Evolutionary conservation across 2,888 invertebrate species (phyloP).

Genomic region (Coecobrya sp.): DNA sequence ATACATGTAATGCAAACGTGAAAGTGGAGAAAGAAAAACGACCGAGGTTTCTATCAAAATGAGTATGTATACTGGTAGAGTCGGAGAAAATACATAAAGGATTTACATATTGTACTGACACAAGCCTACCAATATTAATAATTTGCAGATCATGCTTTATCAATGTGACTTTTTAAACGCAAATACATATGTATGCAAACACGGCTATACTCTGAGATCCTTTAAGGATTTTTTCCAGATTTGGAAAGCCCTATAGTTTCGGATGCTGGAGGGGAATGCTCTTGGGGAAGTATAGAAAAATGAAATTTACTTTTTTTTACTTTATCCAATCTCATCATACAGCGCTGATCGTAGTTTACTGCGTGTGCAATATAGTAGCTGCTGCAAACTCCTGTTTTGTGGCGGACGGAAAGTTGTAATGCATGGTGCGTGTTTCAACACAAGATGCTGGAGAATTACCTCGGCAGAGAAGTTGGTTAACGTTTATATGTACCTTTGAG

Average conservation of each 20-base stretch:
- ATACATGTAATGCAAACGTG: not conserved
- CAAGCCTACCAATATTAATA: not conserved
- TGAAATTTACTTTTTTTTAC: conserved; percentile 3
- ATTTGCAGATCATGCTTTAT: not conserved
- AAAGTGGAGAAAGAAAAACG: not conserved
- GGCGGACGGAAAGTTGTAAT: not conserved
- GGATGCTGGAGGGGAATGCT: not conserved
- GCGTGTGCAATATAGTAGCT: not conserved
- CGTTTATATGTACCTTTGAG: conserved; percentile 17
- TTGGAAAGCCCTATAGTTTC: not conserved
- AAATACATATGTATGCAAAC: not conserved
- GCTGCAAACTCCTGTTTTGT: not conserved
- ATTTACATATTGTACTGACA: not conserved
- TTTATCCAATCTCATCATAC: not conserved
- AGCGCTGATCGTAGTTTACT: conserved; percentile 10
- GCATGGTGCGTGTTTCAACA: not conserved
- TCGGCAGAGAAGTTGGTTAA: not conserved
- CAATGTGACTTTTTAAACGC: not conserved
- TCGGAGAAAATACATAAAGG: not conserved
- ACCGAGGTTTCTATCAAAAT: conserved; percentile 26
- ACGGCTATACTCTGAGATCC: not conserved
- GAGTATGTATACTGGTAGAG: not conserved
- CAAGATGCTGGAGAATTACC: conserved; percentile 7
- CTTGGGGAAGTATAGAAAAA: not conserved
- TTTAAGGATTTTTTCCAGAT: not conserved